Evolutionary conservation across 2,888 invertebrate genomes (phyloP), one percentile per base, ranked within the genome.

Genomic region (Caenorhabditis imperialis): DNA sequence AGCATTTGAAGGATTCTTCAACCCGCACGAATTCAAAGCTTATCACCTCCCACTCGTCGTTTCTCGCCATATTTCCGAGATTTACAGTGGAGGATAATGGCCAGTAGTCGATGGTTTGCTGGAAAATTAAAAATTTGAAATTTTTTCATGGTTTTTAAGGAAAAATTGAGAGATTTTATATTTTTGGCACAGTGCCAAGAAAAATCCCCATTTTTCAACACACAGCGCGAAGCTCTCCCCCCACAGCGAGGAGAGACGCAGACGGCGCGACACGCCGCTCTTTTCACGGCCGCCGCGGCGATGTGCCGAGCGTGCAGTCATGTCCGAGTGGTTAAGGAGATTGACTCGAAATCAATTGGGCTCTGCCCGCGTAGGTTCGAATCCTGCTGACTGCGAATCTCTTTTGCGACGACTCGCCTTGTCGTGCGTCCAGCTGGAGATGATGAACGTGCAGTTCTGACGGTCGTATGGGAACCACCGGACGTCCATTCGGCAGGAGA

Each of bases 1-100:
- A 86, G 65, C 86, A 86, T 47, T 84, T 83, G 78, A 77, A 86
- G 16, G 77, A 47, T 53, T 82, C 79, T 77, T 83, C 85, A 14
- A 81, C 62, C 7, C 86, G 61, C 8, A 73, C 75, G 51, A 86
- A 86, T 7, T 81, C 77, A 58, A 87, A 87, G 20, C 79, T 81
- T 20, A 86, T 69, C 23, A 88, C 82, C 12, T 77, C 79, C 88
- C 88, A 88, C 51, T 88, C 88, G 35, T 84, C 86, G 62, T 87
- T 86, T 45, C 78, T 55, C 2, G 85, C 84, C 81, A 85, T 87
- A 50, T 87, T 87, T 44, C 75, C 72, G 37, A 86, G 69, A 50
- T 86, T 86, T 25, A 86, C 85, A 4, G 69, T 54, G 5, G 77
- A 69, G 16, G 55, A 61, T 47, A 77, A 72, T 6, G 82, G 80